These are phyloP conservation scores for Quadroppia sp. DNA, from an alignment of 2,888 invertebrate species.

Conservation along the genomic window DNA sequence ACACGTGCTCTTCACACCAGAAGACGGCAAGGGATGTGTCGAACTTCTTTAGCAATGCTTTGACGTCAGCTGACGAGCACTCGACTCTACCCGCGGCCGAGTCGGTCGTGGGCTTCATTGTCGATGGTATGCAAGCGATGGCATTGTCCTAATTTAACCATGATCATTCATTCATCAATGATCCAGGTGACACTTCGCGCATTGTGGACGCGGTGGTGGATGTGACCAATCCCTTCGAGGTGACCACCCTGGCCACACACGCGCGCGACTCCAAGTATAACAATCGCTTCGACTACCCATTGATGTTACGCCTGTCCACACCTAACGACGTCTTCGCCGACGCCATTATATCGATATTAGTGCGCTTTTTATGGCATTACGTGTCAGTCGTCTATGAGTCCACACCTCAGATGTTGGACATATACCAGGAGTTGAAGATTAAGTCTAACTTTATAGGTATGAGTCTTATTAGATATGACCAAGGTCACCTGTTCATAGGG, in stretches of 20 bases:
- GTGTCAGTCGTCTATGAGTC: constrained; percentile 53
- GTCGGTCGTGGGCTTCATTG: constrained; percentile 44
- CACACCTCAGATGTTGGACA: constrained; percentile 42
- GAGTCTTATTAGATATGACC: not conserved
- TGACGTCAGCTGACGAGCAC: constrained; percentile 39
- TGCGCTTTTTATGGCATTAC: constrained; percentile 53
- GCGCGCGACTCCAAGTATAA: constrained; percentile 49
- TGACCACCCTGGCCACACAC: constrained; percentile 45
- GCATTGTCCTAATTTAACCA: too few relatives aligned
- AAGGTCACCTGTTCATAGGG: not conserved
- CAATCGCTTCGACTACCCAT: constrained; percentile 48
- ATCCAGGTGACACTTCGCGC: constrained; percentile 33
- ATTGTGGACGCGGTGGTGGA: constrained; percentile 46
- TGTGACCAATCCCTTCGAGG: constrained; percentile 46
- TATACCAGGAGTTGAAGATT: constrained; percentile 28
- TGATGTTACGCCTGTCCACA: constrained; percentile 49
- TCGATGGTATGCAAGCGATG: constrained; percentile 35
- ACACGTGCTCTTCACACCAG: constrained; percentile 50
- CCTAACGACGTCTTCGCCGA: constrained; percentile 49
- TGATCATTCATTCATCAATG: not conserved
- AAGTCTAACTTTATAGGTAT: constrained; percentile 41
- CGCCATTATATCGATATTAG: constrained; percentile 52
- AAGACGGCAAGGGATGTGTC: constrained; percentile 46
- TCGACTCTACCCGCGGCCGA: constrained; percentile 44
- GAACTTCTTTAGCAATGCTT: constrained; percentile 47